Conservation (phyloP, 2,113 vertebrate genomes). For the Ictidomys tridecemlineatus region DNA sequence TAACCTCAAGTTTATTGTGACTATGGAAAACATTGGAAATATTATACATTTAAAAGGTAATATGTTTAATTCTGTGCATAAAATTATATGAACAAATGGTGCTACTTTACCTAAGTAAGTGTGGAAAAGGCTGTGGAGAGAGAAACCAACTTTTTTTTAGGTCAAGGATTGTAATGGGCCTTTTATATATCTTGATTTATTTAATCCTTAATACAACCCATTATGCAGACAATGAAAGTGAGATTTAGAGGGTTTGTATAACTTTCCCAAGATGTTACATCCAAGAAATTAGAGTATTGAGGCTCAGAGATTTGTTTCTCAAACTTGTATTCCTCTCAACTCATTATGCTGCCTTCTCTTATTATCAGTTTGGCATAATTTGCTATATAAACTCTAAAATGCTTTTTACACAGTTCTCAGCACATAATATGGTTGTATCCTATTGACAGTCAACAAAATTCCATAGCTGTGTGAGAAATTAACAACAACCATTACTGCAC, state of each 20-base stretch:
- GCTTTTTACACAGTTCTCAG: not conserved
- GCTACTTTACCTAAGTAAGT: not conserved
- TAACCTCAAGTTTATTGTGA: not conserved
- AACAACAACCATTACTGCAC: not conserved
- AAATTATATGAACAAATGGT: not conserved
- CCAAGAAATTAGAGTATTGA: not conserved
- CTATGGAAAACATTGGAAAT: not conserved
- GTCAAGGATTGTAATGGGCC: not conserved
- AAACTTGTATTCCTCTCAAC: not conserved
- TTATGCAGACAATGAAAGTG: not conserved
- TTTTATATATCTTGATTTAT: not conserved
- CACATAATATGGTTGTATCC: not conserved
- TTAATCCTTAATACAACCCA: not conserved
- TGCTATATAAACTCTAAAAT: not conserved
- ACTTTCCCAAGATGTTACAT: not conserved
- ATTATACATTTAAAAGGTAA: not conserved
- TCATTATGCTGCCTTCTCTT: not conserved
- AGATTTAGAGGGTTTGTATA: not conserved
- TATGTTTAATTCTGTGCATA: not conserved
- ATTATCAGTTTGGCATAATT: not conserved
- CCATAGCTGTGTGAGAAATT: not conserved
- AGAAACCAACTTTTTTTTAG: not conserved
- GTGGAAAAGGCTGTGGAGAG: not conserved
- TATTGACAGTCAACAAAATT: not conserved
- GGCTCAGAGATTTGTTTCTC: slow-evolving; percentile 6